A percentile compares a stretch with the other conserved stretches of the same genome.
Conservation (phyloP, 2,113 vertebrate genomes). For the Muscicapa adusta region DNA sequence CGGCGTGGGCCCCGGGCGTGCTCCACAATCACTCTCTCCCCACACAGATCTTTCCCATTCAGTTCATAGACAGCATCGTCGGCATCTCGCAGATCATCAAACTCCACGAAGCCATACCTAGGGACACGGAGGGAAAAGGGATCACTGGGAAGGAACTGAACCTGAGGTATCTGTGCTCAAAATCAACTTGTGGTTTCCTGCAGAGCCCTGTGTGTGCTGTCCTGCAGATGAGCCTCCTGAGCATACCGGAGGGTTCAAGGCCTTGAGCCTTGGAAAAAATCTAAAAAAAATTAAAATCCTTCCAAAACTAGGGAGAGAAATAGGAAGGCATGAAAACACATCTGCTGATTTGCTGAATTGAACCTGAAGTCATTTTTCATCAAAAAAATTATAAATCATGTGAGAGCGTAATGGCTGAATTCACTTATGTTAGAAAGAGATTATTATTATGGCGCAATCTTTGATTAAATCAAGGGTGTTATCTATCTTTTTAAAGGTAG, state of each 20-base stretch:
- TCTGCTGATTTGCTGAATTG: neutral
- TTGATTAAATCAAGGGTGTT: neutral
- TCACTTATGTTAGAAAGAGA: neutral
- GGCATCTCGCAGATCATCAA: conserved; percentile 93
- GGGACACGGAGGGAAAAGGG: neutral
- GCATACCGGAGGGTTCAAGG: neutral
- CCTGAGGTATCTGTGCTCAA: accelerated
- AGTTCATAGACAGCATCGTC: conserved; percentile 96
- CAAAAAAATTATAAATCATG: neutral
- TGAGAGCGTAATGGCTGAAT: neutral
- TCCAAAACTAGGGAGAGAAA: neutral
- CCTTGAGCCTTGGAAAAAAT: accelerated
- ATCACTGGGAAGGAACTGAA: neutral
- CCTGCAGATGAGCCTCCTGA: neutral
- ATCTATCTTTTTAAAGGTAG: neutral
- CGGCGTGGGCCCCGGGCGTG: conserved; percentile 84
- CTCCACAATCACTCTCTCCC: conserved; percentile 86
- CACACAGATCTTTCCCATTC: conserved; percentile 95
- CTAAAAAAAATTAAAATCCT: neutral
- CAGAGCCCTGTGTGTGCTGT: accelerated
- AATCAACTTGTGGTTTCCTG: neutral
- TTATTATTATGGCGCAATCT: neutral
- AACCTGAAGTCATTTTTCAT: neutral
- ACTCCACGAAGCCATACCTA: conserved; percentile 97
- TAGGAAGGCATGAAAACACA: neutral